Evolutionary conservation across 2,797 vertebrate genomes (phyloP).

Genomic region (Columba guinea): DNA sequence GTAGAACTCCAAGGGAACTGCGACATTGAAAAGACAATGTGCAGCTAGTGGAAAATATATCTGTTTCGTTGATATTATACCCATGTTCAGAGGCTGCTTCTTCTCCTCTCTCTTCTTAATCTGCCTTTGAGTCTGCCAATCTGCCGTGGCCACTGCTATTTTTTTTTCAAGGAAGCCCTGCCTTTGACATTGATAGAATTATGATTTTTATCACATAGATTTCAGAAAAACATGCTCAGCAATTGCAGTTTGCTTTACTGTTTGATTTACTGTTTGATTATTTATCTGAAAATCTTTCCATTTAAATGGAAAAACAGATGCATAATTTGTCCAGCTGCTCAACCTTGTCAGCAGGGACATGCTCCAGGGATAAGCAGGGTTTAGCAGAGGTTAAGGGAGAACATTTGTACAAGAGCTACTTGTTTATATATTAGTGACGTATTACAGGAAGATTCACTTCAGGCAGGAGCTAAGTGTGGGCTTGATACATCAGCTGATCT

Average conservation of each 20-base stretch:
- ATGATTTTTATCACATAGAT: background rate
- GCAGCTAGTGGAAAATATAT: background rate
- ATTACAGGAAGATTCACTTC: conserved; percentile 29
- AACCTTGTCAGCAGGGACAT: conserved; percentile 26
- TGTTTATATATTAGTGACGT: conserved; percentile 34
- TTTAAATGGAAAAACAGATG: background rate
- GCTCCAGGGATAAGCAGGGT: conserved; percentile 35
- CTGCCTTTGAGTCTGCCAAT: background rate
- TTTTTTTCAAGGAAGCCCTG: background rate
- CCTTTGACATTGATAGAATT: background rate
- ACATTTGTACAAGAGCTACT: conserved; percentile 26
- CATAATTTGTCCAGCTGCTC: conserved; percentile 29
- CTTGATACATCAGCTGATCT: conserved; percentile 16
- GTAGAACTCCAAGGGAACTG: background rate
- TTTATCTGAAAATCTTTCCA: background rate
- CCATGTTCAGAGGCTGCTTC: background rate
- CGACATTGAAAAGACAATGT: background rate
- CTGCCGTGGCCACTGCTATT: background rate
- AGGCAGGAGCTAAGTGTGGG: background rate
- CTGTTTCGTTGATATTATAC: background rate
- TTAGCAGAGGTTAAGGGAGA: conserved; percentile 54
- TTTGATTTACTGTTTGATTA: background rate
- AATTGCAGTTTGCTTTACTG: background rate
- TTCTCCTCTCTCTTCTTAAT: background rate
- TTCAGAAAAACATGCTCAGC: background rate